A percentile compares a stretch with the other conserved stretches of the same genome.
These are phyloP conservation scores for Prinia subflava DNA, from an alignment of 2,113 vertebrate species.

Conservation along the genomic window DNA sequence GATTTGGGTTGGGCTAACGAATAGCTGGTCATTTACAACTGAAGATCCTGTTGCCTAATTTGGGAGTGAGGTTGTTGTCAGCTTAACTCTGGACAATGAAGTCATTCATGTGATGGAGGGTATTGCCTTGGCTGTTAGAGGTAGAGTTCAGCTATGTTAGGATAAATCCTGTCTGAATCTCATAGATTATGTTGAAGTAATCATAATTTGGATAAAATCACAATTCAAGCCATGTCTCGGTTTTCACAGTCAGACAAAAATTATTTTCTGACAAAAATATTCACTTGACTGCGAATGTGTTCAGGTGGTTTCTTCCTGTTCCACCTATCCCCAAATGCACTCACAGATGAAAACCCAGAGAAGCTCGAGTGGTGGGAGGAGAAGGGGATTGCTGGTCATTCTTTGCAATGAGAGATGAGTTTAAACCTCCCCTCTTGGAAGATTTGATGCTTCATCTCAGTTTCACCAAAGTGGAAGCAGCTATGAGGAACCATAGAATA, in stretches of 20 bases:
- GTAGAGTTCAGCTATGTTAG: not conserved
- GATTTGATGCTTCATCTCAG: not conserved
- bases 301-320: not conserved
- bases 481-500: not conserved
- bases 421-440: not conserved
- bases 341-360: not conserved
- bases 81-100: not conserved
- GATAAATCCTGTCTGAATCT: not conserved
- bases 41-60: not conserved
- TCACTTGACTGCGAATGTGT: not conserved
- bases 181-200: not conserved
- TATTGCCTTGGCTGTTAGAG: not conserved
- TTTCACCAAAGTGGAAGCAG: not conserved
- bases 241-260: not conserved
- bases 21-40: not conserved
- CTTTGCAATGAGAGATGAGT: not conserved
- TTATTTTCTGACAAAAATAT: not conserved
- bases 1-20: not conserved
- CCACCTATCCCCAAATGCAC: not conserved
- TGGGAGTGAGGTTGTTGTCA: conserved; percentile 37
- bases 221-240: not conserved
- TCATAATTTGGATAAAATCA: not conserved
- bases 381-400: not conserved
- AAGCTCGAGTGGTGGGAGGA: not conserved
- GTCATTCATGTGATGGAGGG: not conserved